Conservation (phyloP, 1,140 invertebrate species). For the Lerema accius region DNA sequence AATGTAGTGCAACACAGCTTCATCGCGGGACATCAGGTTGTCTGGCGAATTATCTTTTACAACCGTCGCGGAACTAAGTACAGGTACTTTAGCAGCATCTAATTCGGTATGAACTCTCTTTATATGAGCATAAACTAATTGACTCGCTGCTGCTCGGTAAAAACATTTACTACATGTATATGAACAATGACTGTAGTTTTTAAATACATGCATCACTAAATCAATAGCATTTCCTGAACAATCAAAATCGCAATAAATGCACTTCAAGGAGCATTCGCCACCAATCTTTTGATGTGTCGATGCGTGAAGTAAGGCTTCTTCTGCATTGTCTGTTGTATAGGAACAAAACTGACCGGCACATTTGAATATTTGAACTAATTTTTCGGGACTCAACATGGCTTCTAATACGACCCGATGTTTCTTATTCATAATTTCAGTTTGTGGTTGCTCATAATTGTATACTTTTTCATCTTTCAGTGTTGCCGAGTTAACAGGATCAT, state of each 20-base stretch:
- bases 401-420: constrained; percentile 66
- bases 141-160: constrained; percentile 62
- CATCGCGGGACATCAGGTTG: constrained; percentile 53
- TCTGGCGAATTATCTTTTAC: constrained; percentile 33
- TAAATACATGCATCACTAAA: constrained; percentile 73
- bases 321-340: constrained; percentile 63
- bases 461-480: constrained; percentile 33
- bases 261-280: constrained; percentile 58
- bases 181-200: constrained; percentile 56
- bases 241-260: constrained; percentile 70
- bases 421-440: constrained; percentile 55
- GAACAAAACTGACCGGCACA: constrained; percentile 73
- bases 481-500: constrained; percentile 33
- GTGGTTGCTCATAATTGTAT: constrained; percentile 63
- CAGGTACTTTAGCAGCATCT: constrained; percentile 9
- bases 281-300: constrained; percentile 64
- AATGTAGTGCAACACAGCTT: constrained; percentile 59
- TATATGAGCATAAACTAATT: constrained; percentile 60
- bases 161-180: constrained; percentile 65
- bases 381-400: constrained; percentile 59
- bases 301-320: constrained; percentile 63
- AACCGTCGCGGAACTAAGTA: constrained; percentile 30
- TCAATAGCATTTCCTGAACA: constrained; percentile 63
- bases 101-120: constrained; percentile 41
- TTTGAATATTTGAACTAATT: constrained; percentile 67